phyloP scores from a whole-genome alignment of 2,113 vertebrate species.

The Paradisaea rubra region DNA sequence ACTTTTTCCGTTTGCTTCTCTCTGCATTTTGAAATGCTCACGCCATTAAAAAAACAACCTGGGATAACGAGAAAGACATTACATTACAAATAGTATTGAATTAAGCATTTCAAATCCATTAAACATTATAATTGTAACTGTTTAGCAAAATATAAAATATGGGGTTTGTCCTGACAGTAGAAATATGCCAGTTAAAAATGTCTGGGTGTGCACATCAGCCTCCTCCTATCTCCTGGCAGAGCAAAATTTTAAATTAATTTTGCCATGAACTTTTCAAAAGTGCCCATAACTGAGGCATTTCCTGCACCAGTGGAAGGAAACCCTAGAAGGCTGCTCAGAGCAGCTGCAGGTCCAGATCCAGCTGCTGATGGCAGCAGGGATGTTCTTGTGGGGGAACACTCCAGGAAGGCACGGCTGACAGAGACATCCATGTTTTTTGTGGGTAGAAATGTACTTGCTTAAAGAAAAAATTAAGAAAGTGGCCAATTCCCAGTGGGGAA shows the following conservation, averaged over 20 bases:
- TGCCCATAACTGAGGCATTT: neutral
- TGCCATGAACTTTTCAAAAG: neutral
- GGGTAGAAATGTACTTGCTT: neutral
- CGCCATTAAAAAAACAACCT: neutral
- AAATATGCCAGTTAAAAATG: neutral
- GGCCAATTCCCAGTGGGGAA: neutral
- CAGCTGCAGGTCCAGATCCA: neutral
- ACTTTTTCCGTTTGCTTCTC: neutral
- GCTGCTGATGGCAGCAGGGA: neutral
- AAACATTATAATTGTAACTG: neutral
- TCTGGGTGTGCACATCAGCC: neutral
- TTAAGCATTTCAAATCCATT: neutral
- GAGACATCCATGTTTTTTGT: rapidly evolving
- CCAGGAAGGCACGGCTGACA: neutral
- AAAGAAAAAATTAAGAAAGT: neutral
- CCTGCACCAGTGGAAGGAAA: rapidly evolving
- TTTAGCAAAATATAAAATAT: neutral
- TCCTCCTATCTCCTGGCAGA: neutral
- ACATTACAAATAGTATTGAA: neutral
- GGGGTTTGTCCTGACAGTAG: neutral
- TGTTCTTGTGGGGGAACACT: rapidly evolving
- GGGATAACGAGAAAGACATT: neutral
- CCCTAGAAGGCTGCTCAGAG: neutral
- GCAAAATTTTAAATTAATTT: neutral
- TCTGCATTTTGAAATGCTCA: neutral